Percentiles rank a stretch among this genome's conserved stretches.
These are phyloP conservation scores for Trichomalopsis sarcophagae DNA, from an alignment of 1,140 invertebrate species.

Conservation along the genomic window DNA sequence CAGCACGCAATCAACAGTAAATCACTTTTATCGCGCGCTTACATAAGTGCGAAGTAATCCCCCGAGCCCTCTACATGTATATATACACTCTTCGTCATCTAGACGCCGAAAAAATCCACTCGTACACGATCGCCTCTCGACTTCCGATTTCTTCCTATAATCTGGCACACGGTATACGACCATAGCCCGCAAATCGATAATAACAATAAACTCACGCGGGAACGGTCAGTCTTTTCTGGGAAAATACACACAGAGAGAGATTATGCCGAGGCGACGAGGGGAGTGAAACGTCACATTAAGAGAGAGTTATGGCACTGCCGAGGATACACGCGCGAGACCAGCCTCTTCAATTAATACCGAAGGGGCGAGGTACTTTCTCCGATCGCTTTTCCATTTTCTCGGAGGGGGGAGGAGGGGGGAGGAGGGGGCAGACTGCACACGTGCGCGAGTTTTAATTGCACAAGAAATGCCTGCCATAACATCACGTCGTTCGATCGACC, in stretches of 20 bases:
- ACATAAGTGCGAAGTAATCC: constrained; percentile 37
- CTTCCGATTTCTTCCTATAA: constrained; percentile 71
- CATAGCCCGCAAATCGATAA: constrained; percentile 36
- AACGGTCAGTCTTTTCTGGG: not conserved
- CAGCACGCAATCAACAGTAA: constrained; percentile 34
- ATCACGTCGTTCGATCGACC: not conserved
- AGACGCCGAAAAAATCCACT: not conserved
- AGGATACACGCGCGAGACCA: constrained; percentile 59
- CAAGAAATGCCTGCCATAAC: not conserved
- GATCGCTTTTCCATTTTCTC: constrained; percentile 38
- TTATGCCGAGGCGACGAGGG: constrained; percentile 59
- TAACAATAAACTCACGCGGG: constrained; percentile 64
- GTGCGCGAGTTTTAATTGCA: not conserved
- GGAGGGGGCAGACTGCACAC: not conserved
- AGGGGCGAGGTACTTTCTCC: constrained; percentile 52
- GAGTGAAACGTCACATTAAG: constrained; percentile 70
- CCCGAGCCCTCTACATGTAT: not conserved
- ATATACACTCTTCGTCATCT: constrained; percentile 18
- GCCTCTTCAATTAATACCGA: constrained; percentile 69
- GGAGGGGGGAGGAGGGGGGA: no score
- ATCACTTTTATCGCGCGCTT: constrained; percentile 51
- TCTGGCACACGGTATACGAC: constrained; percentile 52
- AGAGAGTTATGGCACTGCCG: constrained; percentile 68
- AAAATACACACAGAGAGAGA: constrained; percentile 55
- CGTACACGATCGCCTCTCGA: constrained; percentile 53